These are phyloP conservation scores for Limnephilus rhombicus DNA, from an alignment of 2,888 invertebrate species.

Conservation along the genomic window DNA sequence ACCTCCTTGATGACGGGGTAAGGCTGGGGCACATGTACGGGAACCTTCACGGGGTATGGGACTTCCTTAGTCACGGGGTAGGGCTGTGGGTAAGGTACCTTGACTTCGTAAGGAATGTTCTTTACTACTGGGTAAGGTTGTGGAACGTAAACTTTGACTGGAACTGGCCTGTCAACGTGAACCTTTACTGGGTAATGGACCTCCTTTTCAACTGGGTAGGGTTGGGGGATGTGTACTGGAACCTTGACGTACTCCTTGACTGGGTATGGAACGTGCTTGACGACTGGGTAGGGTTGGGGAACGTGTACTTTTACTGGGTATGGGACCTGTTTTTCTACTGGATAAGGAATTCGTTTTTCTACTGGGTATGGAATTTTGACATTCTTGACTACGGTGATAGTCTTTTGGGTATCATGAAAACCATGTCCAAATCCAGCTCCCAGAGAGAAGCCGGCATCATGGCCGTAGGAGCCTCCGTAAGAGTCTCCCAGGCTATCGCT, in stretches of 20 bases:
- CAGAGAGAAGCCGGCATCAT: constrained; percentile 67
- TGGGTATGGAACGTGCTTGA: constrained; percentile 82
- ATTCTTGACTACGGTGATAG: constrained; percentile 85
- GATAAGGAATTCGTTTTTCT: constrained; percentile 83
- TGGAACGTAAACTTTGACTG: constrained; percentile 78
- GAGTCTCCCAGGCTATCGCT: constrained; percentile 67
- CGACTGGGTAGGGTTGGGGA: constrained; percentile 84
- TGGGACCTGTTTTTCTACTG: constrained; percentile 82
- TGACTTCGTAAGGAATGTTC: constrained; percentile 81
- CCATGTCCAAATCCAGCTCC: constrained; percentile 69
- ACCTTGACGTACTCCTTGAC: constrained; percentile 81
- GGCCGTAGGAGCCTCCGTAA: constrained; percentile 65
- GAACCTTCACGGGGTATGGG: constrained; percentile 82
- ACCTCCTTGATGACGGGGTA: constrained; percentile 78
- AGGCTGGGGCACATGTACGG: constrained; percentile 80
- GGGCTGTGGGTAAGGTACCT: constrained; percentile 81
- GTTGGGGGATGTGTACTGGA: constrained; percentile 82
- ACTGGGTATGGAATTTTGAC: constrained; percentile 86
- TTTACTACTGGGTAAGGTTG: constrained; percentile 80
- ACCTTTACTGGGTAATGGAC: constrained; percentile 78
- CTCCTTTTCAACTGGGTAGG: constrained; percentile 83
- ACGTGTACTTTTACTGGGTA: constrained; percentile 81
- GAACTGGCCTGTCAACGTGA: constrained; percentile 76
- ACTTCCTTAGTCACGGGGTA: constrained; percentile 83
- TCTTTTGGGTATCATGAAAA: constrained; percentile 79